Base-by-base conservation (phyloP, 2,888 invertebrate genomes). In the Stegophylla sp. region DNA sequence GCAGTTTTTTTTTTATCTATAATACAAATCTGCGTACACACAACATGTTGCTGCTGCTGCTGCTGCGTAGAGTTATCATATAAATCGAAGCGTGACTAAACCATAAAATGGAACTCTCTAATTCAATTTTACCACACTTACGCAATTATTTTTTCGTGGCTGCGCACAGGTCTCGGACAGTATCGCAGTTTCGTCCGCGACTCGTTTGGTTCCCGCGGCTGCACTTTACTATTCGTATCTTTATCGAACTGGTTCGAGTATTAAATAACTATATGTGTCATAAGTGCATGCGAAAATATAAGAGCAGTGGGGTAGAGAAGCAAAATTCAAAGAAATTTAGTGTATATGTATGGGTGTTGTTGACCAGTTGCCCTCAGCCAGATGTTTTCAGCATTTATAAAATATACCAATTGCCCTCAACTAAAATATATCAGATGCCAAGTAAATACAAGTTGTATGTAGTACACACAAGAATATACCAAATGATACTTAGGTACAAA, bases 41-140 rank as follows among this genome's bases (percentile, higher is more conserved):
- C 5, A 23, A 28, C 26, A 51, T 59, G 26, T 43, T 17, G 26
- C n/a, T n/a, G n/a, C n/a, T n/a, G n/a, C n/a, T n/a, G n/a, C n/a
- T n/a, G n/a, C n/a, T n/a, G n/a, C n/a, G 43, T 73, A 23, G 17
- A 72, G 61, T 61, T 73, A 61, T 73, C 73, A 28, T 59, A 28
- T 59, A 45, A 73, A 51, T 34, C 74, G 15, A 74, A 74, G 63
- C 74, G 74, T 74, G 74, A 74, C 74, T 12, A 17, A 53, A 41
- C 64, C 75, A 13, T 64, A 75, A 64, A 64, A 53, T 23, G 51
- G 23, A 64, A 64, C 64, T 51, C 51, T 53, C 51, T 64, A 53
- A 75, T 75, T 75, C 51, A 48, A 75, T 64, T 75, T 75, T 51
- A 41, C 64, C 64, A 26, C 64, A 41, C 53, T 75, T 53, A 17